Conservation (phyloP, 2,113 vertebrate genomes). For the Nematolebias whitei region DNA sequence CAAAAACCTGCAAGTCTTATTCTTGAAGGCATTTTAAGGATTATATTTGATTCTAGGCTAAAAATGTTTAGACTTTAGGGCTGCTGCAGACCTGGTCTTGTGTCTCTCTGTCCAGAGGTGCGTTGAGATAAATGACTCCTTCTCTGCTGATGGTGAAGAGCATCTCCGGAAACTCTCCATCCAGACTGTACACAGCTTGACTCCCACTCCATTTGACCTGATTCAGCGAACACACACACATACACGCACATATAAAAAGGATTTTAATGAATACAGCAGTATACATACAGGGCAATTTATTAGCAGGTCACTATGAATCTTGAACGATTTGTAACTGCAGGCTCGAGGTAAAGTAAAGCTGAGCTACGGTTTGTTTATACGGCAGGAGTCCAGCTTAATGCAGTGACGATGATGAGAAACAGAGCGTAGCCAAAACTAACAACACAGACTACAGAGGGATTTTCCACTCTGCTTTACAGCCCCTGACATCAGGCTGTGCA, state of each 20-base stretch:
- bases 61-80: slow-evolving; percentile 29
- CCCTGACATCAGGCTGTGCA: slow-evolving; percentile 62
- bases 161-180: slow-evolving; percentile 79
- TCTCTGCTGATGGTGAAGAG: slow-evolving; percentile 78
- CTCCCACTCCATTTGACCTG: slow-evolving; percentile 83
- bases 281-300: background rate
- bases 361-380: slow-evolving; percentile 56
- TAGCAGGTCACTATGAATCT: background rate
- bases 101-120: slow-evolving; percentile 82
- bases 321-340: background rate
- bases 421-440: slow-evolving; percentile 75
- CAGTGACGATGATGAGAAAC: slow-evolving; percentile 72
- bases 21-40: background rate
- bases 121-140: slow-evolving; percentile 80
- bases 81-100: slow-evolving; percentile 78
- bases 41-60: slow-evolving; percentile 15
- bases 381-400: slow-evolving; percentile 55
- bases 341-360: slow-evolving; percentile 31
- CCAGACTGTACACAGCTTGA: slow-evolving; percentile 76
- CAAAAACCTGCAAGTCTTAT: slow-evolving; percentile 12
- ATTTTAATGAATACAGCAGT: background rate
- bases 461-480: slow-evolving; percentile 77
- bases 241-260: slow-evolving; percentile 12
- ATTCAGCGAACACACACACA: slow-evolving; percentile 41
- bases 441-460: slow-evolving; percentile 67